A percentile compares a stretch with the other conserved stretches of the same genome.
phyloP scores from a whole-genome alignment of 2,797 vertebrate species.

The Silurus lanzhouensis region DNA sequence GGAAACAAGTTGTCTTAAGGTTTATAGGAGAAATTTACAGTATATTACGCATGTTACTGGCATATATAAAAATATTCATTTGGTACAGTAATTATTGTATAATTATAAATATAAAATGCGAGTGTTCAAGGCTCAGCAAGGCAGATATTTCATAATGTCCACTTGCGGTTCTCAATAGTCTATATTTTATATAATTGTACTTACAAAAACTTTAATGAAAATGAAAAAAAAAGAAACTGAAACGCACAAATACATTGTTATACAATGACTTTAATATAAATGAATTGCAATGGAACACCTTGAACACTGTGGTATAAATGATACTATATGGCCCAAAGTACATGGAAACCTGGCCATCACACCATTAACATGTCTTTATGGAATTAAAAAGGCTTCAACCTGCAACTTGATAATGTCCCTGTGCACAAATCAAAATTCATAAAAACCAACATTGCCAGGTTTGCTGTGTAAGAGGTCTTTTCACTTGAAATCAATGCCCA shows the following conservation, averaged over 20 bases:
- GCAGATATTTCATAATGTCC: not conserved
- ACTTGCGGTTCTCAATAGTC: not conserved
- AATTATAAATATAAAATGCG: not conserved
- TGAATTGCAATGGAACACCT: not conserved
- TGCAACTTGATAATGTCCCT: not conserved
- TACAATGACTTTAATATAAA: not conserved
- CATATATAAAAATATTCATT: not conserved
- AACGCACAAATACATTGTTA: too few relatives aligned
- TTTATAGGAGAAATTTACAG: not conserved
- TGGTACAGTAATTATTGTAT: not conserved
- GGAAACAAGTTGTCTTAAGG: not conserved
- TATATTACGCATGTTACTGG: not conserved
- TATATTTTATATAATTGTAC: not conserved
- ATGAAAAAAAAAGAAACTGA: too few relatives aligned
- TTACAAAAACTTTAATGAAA: not conserved
- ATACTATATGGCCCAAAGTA: not conserved
- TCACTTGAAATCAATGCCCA: not conserved
- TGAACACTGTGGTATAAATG: not conserved
- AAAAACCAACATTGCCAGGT: not conserved
- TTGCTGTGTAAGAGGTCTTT: not conserved
- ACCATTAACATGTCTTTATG: not conserved
- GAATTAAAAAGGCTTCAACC: not conserved
- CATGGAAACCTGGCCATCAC: not conserved
- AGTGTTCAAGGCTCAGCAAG: not conserved
- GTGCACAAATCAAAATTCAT: constrained; percentile 2